Conservation (phyloP, 2,888 invertebrate species). For the Spodoptera littoralis region DNA sequence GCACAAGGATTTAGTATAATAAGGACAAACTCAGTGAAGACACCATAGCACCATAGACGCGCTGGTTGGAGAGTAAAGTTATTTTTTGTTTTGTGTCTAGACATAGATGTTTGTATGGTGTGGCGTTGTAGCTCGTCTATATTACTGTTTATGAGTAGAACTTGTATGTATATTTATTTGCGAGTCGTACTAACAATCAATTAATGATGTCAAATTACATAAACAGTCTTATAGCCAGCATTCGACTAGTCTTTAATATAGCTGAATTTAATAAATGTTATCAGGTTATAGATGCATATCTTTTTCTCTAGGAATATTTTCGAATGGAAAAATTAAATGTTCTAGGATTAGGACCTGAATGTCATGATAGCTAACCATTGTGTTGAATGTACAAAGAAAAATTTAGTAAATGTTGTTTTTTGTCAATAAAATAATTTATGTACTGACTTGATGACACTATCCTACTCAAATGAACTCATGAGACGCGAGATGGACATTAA, state of each 20-base stretch:
- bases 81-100: conserved; percentile 70
- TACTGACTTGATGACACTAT: conserved; percentile 68
- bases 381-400: conserved; percentile 66
- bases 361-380: conserved; percentile 84
- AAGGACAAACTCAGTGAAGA: conserved; percentile 61
- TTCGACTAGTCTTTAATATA: conserved; percentile 74
- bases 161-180: conserved; percentile 40
- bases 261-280: conserved; percentile 80
- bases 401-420: conserved; percentile 51
- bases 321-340: conserved; percentile 81
- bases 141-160: conserved; percentile 70
- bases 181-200: conserved; percentile 41
- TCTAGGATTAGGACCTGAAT: conserved; percentile 82
- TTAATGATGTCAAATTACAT: conserved; percentile 61
- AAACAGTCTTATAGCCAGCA: conserved; percentile 78
- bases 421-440: conserved; percentile 30
- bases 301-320: conserved; percentile 87
- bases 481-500: conserved; percentile 52
- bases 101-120: conserved; percentile 79
- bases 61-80: conserved; percentile 58
- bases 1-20: conserved; percentile 68
- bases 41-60: conserved; percentile 64
- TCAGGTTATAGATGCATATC: conserved; percentile 88
- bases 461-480: conserved; percentile 58
- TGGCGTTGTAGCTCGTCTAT: conserved; percentile 72